Evolutionary conservation across 2,888 invertebrate genomes (phyloP).

Genomic region (Athalia cordata): DNA sequence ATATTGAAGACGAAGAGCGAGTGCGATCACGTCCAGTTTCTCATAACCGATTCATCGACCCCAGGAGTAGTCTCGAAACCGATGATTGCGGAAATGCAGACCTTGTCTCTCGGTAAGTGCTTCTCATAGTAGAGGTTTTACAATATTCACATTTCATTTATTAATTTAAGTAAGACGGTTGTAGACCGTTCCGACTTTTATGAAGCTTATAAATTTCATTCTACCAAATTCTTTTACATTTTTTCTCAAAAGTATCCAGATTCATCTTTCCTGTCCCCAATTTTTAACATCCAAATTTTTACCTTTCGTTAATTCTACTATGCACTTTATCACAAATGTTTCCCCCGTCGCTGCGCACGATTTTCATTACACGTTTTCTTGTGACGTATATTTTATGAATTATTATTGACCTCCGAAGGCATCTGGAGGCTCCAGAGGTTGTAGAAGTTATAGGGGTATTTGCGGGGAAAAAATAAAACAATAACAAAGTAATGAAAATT

Average conservation of each 20-base stretch:
- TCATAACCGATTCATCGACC: conserved; percentile 89
- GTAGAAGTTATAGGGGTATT: no score
- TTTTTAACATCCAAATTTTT: conserved; percentile 14
- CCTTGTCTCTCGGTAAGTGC: conserved; percentile 80
- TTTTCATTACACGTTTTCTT: background rate
- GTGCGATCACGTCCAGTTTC: conserved; percentile 93
- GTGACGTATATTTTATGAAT: background rate
- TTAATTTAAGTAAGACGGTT: background rate
- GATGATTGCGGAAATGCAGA: conserved; percentile 84
- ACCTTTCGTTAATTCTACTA: no score
- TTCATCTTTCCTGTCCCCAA: no score
- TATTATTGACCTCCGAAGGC: background rate
- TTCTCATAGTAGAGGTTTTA: background rate
- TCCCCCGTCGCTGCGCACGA: background rate
- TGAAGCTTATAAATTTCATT: background rate
- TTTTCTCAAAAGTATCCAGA: conserved; percentile 4
- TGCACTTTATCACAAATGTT: background rate
- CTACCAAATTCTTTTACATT: background rate
- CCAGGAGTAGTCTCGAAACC: conserved; percentile 80
- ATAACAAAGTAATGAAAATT: background rate
- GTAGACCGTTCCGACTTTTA: background rate
- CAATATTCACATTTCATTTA: background rate
- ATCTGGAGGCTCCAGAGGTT: background rate
- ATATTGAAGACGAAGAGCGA: conserved; percentile 91
- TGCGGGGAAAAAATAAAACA: no score